Evolutionary conservation across 2,113 vertebrate genomes (phyloP).

Genomic region (Indicator maculatus): DNA sequence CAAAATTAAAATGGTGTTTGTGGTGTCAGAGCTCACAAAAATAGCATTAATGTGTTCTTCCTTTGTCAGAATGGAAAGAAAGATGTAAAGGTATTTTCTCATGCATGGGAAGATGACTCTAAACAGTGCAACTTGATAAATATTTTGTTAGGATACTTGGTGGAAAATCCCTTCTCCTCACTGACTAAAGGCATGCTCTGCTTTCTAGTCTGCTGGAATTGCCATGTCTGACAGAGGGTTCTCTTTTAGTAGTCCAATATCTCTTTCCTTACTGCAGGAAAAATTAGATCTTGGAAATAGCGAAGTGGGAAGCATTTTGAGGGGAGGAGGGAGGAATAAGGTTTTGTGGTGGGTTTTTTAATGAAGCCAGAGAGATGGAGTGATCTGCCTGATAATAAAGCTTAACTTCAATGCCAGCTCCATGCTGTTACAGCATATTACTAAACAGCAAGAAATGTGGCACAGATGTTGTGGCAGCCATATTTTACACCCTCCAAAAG

Average conservation of each 20-base stretch:
- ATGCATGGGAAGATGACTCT: neutral
- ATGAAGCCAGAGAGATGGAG: constrained; percentile 78
- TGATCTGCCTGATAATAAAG: constrained; percentile 84
- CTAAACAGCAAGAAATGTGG: constrained; percentile 86
- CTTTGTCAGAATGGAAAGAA: neutral
- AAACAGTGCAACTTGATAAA: neutral
- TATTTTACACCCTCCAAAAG: constrained; percentile 87
- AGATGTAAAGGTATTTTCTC: neutral
- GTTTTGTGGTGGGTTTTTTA: neutral
- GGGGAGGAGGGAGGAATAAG: neutral
- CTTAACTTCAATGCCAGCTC: constrained; percentile 82
- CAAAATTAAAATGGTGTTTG: constrained; percentile 42
- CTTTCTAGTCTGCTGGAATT: constrained; percentile 8
- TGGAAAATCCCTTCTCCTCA: neutral
- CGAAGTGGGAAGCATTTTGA: constrained; percentile 55
- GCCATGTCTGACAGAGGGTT: neutral
- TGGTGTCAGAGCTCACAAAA: constrained; percentile 4
- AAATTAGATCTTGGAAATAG: constrained; percentile 62
- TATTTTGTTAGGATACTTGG: neutral
- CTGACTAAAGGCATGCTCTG: neutral
- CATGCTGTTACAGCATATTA: constrained; percentile 86
- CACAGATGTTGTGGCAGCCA: constrained; percentile 87
- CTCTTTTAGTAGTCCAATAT: neutral
- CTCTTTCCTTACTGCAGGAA: constrained; percentile 24
- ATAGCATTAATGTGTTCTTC: neutral